phyloP scores from a whole-genome alignment of 2,113 vertebrate species.

The Xyliphius kryptos region DNA sequence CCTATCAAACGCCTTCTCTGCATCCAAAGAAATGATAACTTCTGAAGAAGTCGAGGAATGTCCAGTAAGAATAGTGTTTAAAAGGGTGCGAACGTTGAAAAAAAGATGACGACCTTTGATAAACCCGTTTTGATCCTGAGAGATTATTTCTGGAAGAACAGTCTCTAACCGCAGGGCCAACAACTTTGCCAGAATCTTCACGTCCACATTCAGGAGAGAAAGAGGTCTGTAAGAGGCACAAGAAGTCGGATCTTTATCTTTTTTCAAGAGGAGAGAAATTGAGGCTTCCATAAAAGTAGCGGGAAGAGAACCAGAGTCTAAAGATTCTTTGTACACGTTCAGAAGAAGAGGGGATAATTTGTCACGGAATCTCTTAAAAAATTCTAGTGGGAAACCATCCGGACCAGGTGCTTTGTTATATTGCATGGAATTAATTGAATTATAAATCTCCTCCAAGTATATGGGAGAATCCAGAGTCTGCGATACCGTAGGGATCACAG shows the following conservation, averaged over 20 bases:
- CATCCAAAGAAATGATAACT: too few species aligned
- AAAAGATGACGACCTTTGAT: not conserved
- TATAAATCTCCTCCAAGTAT: not conserved
- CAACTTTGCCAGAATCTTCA: conserved; percentile 4
- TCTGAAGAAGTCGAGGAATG: too few species aligned
- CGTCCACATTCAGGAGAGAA: not conserved
- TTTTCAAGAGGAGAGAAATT: conserved; percentile 3
- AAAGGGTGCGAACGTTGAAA: not conserved
- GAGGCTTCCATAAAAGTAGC: conserved; percentile 3
- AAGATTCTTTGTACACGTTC: not conserved
- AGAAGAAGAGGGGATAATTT: conserved; percentile 15
- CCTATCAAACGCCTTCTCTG: too few species aligned
- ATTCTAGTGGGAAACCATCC: not conserved
- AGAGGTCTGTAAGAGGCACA: conserved; percentile 11
- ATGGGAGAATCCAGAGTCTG: too few species aligned
- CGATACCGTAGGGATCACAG: too few species aligned
- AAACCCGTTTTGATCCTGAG: not conserved
- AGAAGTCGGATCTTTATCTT: not conserved
- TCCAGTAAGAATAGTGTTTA: not conserved
- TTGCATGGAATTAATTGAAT: not conserved
- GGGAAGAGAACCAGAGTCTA: not conserved
- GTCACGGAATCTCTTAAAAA: not conserved
- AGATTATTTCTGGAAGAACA: not conserved
- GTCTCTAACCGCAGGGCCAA: not conserved
- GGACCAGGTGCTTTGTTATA: not conserved